These are phyloP conservation scores for Sigmodon hispidus DNA, from an alignment of 2,113 vertebrate genomes.

Conservation along the genomic window DNA sequence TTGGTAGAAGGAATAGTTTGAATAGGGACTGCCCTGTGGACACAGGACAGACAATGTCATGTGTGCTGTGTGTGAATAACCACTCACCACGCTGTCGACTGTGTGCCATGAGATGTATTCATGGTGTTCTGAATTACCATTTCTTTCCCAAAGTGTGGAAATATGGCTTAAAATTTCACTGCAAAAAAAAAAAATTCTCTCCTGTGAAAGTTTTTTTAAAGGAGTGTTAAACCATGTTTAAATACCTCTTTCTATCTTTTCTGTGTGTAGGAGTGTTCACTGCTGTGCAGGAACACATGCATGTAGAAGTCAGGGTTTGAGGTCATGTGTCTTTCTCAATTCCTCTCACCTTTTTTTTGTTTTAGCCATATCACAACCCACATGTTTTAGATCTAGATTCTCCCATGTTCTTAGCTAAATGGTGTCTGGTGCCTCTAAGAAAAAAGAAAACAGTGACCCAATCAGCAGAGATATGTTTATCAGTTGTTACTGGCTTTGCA, in stretches of 20 bases:
- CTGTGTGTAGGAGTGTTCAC: background rate
- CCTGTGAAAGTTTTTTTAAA: background rate
- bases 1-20: background rate
- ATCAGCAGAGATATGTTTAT: background rate
- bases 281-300: too few species aligned
- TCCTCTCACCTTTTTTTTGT: background rate
- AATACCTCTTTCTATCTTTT: background rate
- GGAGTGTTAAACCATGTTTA: background rate
- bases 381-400: background rate
- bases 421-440: background rate
- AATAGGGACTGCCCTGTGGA: background rate
- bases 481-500: background rate
- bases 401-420: background rate
- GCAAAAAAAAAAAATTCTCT: background rate
- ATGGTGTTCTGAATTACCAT: background rate
- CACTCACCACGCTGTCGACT: background rate
- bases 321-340: background rate
- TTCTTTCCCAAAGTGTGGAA: constrained; percentile 18
- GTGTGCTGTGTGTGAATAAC: background rate
- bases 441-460: background rate
- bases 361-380: background rate
- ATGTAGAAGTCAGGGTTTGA: background rate
- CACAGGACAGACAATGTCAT: background rate
- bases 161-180: background rate
- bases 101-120: background rate